Evolutionary conservation across 2,113 vertebrate genomes (phyloP), one percentile per base, ranked within the genome.

Genomic region (Micromys minutus): DNA sequence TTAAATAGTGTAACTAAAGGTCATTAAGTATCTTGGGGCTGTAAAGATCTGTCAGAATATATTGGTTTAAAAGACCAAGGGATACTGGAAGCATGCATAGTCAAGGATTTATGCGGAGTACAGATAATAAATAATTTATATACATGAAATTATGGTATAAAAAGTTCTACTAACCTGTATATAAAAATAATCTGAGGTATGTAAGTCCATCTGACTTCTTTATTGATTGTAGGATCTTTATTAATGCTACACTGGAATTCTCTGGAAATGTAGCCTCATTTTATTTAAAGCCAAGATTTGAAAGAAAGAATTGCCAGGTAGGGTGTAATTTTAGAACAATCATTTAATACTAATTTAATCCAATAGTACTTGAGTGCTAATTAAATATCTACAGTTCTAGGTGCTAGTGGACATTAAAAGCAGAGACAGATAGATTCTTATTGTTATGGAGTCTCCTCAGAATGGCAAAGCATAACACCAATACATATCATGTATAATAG

Each of bases 221-320:
- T 85, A 87, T 79, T 65, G 90, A 91, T 75, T 87, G 59, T 86
- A 55, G 47, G 5, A 12, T 79, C 63, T 86, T 94, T 93, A 87
- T 72, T 87, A 85, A 90, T 52, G 7, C 61, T 31, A 24, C 34
- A 4, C 29, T 87, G 67, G 57, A 69, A 87, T 55, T 65, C 75
- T 63, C 47, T 75, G 71, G 42, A 74, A 52, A 83, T 10, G 50
- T 94, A 19, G 1, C 88, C 24, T 52, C 36, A 79, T 89, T 52
- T 95, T 86, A 86, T 74, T 81, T 83, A 92, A 90, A 89, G 7
- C 13, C 29, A 45, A 93, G 1, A 72, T 84, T 90, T 59, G 21
- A 94, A 81, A 92, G 24, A 93, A 81, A 92, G 10, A 94, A 92
- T 92, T 92, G 11, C 39, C 31, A 88, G 45, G 2, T 45, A 90